Conservation (phyloP, 2,888 invertebrate genomes). For the Hypena proboscidalis region DNA sequence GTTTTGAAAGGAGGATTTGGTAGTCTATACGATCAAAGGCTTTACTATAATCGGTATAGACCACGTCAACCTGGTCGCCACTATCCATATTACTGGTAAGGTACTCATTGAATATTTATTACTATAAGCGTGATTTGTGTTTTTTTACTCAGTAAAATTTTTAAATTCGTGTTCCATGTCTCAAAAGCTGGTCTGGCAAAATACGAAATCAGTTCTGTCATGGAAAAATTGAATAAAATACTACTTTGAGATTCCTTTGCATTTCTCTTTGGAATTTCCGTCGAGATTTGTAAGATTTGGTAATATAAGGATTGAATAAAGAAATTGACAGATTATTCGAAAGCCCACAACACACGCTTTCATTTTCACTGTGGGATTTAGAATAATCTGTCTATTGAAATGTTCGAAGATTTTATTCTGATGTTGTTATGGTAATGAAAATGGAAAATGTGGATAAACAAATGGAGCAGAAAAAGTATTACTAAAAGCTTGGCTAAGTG, state of each 20-base stretch:
- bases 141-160: too few species aligned
- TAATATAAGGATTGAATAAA: too few species aligned
- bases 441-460: not conserved
- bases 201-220: slow-evolving; percentile 28
- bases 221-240: slow-evolving; percentile 29
- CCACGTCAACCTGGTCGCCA: too few species aligned
- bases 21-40: too few species aligned
- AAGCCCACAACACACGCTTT: not conserved
- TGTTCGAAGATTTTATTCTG: slow-evolving; percentile 8
- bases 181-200: slow-evolving; percentile 34
- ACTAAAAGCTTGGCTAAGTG: not conserved
- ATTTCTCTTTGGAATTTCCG: slow-evolving; percentile 8
- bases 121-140: too few species aligned
- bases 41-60: too few species aligned
- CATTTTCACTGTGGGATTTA: slow-evolving; percentile 13
- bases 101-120: too few species aligned
- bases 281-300: slow-evolving; percentile 16
- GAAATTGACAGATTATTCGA: too few species aligned
- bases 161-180: too few species aligned
- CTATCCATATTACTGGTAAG: too few species aligned
- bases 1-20: too few species aligned
- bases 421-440: not conserved
- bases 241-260: slow-evolving; percentile 6
- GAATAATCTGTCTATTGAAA: slow-evolving; percentile 27
- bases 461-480: not conserved